Conservation (phyloP, 2,888 invertebrate species). For the Zonitis immaculata region DNA sequence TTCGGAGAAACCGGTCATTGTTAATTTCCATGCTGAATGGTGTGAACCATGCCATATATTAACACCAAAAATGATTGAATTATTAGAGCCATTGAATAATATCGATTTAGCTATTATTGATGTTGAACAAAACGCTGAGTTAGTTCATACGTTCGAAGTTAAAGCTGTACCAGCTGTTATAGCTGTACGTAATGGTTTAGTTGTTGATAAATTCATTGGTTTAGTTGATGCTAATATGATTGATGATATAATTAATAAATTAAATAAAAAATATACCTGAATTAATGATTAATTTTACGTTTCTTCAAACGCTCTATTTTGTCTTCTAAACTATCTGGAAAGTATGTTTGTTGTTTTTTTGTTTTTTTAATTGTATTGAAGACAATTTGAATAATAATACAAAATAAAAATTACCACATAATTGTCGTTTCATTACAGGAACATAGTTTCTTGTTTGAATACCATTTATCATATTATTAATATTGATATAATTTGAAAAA, state of each 20-base stretch:
- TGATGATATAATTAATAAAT: constrained; percentile 68
- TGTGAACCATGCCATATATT: constrained; percentile 85
- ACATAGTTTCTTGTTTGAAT: constrained; percentile 65
- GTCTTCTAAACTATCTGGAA: constrained; percentile 77
- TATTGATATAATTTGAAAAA: constrained; percentile 44
- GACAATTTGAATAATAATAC: not conserved
- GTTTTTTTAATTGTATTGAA: too few relatives aligned
- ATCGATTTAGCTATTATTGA: constrained; percentile 77
- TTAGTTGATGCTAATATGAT: constrained; percentile 79
- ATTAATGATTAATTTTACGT: constrained; percentile 47
- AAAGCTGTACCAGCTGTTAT: constrained; percentile 80
- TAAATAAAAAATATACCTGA: constrained; percentile 38
- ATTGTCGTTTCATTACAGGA: constrained; percentile 67
- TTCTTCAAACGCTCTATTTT: constrained; percentile 72
- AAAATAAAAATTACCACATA: constrained; percentile 63
- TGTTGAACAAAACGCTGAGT: constrained; percentile 74
- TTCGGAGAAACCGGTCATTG: constrained; percentile 79
- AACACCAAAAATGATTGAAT: constrained; percentile 74
- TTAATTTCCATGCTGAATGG: constrained; percentile 89
- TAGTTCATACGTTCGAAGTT: constrained; percentile 76
- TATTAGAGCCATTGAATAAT: constrained; percentile 66
- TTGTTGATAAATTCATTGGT: constrained; percentile 84
- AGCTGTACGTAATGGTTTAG: constrained; percentile 75
- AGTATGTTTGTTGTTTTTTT: constrained; percentile 23
- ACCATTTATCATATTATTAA: constrained; percentile 61